Base-by-base conservation (phyloP, 2,888 invertebrate species). In the Lycia hirtaria region DNA sequence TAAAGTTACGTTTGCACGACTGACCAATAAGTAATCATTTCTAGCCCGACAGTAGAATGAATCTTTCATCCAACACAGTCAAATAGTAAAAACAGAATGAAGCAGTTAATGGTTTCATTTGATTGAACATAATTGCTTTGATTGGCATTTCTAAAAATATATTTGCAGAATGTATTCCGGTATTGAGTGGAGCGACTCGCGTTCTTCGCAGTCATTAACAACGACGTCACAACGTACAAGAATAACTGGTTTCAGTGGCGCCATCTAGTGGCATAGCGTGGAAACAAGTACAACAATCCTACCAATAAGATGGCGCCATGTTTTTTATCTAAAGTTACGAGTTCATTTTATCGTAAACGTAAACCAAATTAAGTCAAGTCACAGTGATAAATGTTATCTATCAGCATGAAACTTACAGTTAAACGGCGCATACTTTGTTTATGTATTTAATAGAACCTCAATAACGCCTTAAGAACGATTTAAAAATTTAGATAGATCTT, bases 241-340 rank as follows among this genome's bases (percentile, higher is more conserved):
- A 24, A 37, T 26, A 22, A 32, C 49, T 19, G 24, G 44, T 32
- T 41, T 9, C 20, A 47, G 41, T 37, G 32, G 48, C 57, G 57
- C 47, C 57, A 57, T 53, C 57, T 57, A 9, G 30, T 30, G 19
- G 35, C 6, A 6, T 28, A 17, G 3, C 40, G 10, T 22, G 10
- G 28, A 33, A 57, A 48, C 48, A 48, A 48, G 37, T 22, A 19
- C n/a, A 52, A 12, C 28, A 17, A 14, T 15, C 12, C 20, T 37
- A 20, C 50, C 44, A 48, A 57, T 43, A 32, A 35, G 57, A 57
- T 51, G 57, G 52, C 57, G 57, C 57, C 51, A 35, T 45, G 30
- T 33, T 44, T 41, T 15, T 49, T 50, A 40, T 26, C 48, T 24
- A 44, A 26, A 32, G 47, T 24, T 37, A 35, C 6, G 50, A 50